A percentile compares a stretch with the other conserved stretches of the same genome.
These are phyloP conservation scores for Pogonomyrmex californicus DNA, from an alignment of 1,140 invertebrate genomes.

Conservation along the genomic window DNA sequence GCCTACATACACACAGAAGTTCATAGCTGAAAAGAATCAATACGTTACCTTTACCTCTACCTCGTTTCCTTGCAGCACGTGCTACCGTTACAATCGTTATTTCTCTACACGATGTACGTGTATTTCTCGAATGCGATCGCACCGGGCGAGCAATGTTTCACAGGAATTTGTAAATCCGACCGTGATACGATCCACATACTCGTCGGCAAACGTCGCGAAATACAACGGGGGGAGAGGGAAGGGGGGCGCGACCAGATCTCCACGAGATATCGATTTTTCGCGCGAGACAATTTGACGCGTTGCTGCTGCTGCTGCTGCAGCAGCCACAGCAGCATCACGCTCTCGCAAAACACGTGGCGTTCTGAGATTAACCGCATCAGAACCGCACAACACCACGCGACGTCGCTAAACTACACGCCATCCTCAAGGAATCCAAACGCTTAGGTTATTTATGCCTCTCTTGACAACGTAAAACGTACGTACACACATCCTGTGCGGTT, in stretches of 20 bases:
- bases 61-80: constrained; percentile 52
- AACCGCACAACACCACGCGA: neutral
- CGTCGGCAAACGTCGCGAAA: neutral
- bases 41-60: constrained; percentile 64
- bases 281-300: constrained; percentile 31
- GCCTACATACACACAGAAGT: constrained; percentile 61
- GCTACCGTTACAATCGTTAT: neutral
- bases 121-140: constrained; percentile 33
- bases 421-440: neutral
- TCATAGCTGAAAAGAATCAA: constrained; percentile 64
- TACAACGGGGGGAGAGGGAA: neutral
- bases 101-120: neutral
- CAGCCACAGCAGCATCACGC: neutral
- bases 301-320: neutral
- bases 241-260: neutral
- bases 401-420: neutral
- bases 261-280: constrained; percentile 48
- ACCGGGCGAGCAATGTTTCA: neutral
- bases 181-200: neutral
- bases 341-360: constrained; percentile 46
- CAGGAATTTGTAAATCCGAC: constrained; percentile 34
- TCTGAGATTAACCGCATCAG: constrained; percentile 21
- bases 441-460: neutral
- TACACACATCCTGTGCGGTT: neutral
- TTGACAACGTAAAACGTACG: neutral